Base-by-base conservation (phyloP, 2,888 invertebrate genomes). In the Smittia sp. region DNA sequence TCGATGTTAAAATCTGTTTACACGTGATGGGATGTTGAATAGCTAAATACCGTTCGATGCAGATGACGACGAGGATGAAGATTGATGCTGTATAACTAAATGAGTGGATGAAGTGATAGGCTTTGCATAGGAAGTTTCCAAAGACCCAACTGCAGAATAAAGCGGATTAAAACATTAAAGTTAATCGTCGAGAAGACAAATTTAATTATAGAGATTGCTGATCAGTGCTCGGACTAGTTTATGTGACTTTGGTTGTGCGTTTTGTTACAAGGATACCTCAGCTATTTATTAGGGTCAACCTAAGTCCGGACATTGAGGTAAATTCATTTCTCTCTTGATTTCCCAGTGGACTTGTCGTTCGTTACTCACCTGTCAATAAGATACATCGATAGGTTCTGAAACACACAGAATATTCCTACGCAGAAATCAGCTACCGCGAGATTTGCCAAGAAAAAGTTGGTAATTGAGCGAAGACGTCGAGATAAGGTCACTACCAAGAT, bases 371-470 rank as follows among this genome's bases (percentile, higher is more conserved):
- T 89, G 68, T 88, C 88, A 77, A 90, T 89, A 74, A 93, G 85
- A 81, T 93, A 92, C 77, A 91, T 91, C 63, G 90, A 89, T 77
- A 96, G 85, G 80, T 93, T 95, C 80, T 95, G 95, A 81, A 93
- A 91, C 74, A 95, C 92, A 82, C 95, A 96, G 82, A 96, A 95
- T 73, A 94, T 86, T 7, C 93, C 94, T n/a, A 95, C 95, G 79
- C 94, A 93, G 77, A 96, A 87, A 82, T 96, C 95, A 1, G 96
- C 95, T 73, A 93, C 88, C 0, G 95, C 95, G 77, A 96, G 84
- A 82, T 96, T 95, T 20, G 93, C 94, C 79, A 96, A 83, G 82
- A 95, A 95, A 82, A 95, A 94, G 82, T 96, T 96, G 58, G 95
- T 96, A 76, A 93, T 91, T 39, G 94, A 93, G 74, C 94, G 87